Percentiles rank a stretch among this genome's conserved stretches.
Evolutionary conservation across 2,797 vertebrate genomes (phyloP).

Genomic region (Delichon dasypus): DNA sequence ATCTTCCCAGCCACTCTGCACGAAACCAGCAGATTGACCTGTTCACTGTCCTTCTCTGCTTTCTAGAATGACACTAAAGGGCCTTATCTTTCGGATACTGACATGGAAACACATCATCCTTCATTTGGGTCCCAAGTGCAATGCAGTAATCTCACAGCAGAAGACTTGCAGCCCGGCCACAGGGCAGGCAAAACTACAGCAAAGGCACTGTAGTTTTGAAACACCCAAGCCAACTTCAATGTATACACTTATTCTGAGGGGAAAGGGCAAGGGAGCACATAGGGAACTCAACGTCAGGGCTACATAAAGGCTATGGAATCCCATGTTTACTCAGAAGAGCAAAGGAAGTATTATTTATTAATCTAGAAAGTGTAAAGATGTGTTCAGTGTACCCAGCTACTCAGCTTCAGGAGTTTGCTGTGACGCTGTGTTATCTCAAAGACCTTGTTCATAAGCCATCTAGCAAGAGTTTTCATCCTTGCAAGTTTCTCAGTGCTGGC

Average conservation of each 20-base stretch:
- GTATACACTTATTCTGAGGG: neutral
- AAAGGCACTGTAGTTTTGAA: neutral
- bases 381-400: neutral
- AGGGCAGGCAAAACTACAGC: neutral
- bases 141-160: neutral
- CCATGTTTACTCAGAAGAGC: neutral
- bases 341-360: neutral
- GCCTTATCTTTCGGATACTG: neutral
- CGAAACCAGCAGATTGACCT: neutral
- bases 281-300: neutral
- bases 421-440: rapidly evolving
- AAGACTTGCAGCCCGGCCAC: neutral
- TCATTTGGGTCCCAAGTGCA: neutral
- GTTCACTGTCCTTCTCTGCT: rapidly evolving
- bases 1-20: neutral
- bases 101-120: neutral
- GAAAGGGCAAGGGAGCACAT: neutral
- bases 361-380: neutral
- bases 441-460: neutral
- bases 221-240: neutral
- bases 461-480: neutral
- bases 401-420: neutral
- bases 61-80: neutral
- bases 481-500: rapidly evolving
- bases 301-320: neutral